Evolutionary conservation across 2,113 vertebrate species (phyloP), one percentile per base, ranked within the genome.

Genomic region (Lates calcarifer): DNA sequence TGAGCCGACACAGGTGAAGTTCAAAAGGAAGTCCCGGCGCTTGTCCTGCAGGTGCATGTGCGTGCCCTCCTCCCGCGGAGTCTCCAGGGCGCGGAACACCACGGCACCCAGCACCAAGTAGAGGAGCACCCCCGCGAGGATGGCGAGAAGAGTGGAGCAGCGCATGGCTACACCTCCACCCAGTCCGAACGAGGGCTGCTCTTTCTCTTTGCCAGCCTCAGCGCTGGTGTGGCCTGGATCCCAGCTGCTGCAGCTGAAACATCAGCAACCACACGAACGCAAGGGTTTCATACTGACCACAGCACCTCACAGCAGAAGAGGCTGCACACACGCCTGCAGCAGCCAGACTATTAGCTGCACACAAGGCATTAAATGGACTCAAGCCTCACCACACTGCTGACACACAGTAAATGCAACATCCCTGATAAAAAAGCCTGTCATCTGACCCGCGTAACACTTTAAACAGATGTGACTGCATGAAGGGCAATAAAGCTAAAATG

Each of bases 61-160:
- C 53, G 94, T 90, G 26, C 69, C 67, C 69, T 93, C 85, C 74
- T 97, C 96, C 0, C 80, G 62, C 0, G 96, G 96, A 63, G 93
- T 60, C 91, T 98, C 97, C 82, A 98, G 89, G 28, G 93, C 85
- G 26, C 92, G 95, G 87, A 98, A 98, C 78, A 98, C 94, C 61
- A 97, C 89, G 0, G 97, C 97, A 0, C 97, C 97, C 14, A 95
- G 91, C 66, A 97, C 95, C 92, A 98, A 82, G 94, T 98, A 98
- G 6, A 95, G 93, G 37, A 97, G 91, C 83, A 98, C 96, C 43
- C 93, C 87, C 0, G 94, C 93, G 55, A 97, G 85, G 87, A 98
- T 93, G 12, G 87, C 93, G 4, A 97, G 90, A 0, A 98, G 90
- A 0, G 97, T 97, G 87, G 96, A 95, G 92, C 95, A 91, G 57